These are phyloP conservation scores for Phymorhynchus buccinoides DNA, from an alignment of 1,140 invertebrate species.

Conservation along the genomic window DNA sequence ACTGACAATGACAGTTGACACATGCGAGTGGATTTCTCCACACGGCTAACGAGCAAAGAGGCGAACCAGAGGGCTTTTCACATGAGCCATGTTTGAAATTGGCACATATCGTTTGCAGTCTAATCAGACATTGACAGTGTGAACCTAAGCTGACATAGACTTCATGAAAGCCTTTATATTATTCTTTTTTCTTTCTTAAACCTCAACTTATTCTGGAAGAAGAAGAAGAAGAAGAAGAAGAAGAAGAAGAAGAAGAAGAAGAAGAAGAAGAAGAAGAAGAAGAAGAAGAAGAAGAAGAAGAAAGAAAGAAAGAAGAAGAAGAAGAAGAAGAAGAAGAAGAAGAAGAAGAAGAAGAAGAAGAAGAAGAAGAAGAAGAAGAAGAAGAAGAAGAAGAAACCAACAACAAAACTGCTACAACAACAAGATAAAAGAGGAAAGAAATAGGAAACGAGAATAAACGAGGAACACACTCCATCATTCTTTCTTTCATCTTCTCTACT, in stretches of 20 bases:
- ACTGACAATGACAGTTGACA: too few relatives aligned
- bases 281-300: background rate
- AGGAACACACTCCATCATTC: background rate
- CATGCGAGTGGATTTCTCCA: too few relatives aligned
- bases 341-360: slow-evolving; percentile 20
- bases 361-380: slow-evolving; percentile 28
- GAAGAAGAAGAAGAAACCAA: slow-evolving; percentile 29
- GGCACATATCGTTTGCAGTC: too few relatives aligned
- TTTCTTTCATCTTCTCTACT: too few relatives aligned
- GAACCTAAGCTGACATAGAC: too few relatives aligned
- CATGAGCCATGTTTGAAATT: too few relatives aligned
- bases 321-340: background rate
- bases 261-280: background rate
- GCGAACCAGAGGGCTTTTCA: too few relatives aligned
- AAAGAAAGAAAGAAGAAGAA: background rate
- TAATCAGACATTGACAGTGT: too few relatives aligned
- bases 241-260: background rate
- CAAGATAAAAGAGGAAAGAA: background rate
- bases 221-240: background rate
- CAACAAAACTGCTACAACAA: slow-evolving; percentile 12
- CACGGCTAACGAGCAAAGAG: too few relatives aligned
- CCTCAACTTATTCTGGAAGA: too few relatives aligned
- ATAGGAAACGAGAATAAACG: slow-evolving; percentile 18
- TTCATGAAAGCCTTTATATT: too few relatives aligned
- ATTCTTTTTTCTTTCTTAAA: too few relatives aligned